phyloP scores from a whole-genome alignment of 2,888 invertebrate genomes.

The Podotricha telesiphe region DNA sequence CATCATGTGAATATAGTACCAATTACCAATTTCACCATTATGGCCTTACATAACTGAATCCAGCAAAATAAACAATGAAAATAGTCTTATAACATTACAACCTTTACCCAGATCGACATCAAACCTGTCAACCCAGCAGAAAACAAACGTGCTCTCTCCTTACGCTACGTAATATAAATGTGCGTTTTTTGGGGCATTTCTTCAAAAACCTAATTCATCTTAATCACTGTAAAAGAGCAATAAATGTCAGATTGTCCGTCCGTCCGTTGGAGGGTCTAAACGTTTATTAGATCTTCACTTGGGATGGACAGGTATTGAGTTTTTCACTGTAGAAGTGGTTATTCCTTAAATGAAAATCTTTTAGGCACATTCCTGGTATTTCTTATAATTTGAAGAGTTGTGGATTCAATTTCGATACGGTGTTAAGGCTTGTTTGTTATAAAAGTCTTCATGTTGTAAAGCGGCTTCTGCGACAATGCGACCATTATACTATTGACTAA shows the following conservation, averaged over 20 bases:
- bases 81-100: neutral
- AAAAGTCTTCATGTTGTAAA: too few species aligned
- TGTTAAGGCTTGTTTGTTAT: too few species aligned
- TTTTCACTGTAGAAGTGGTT: conserved; percentile 3
- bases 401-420: neutral
- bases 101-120: neutral
- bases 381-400: neutral
- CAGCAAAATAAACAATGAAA: too few species aligned
- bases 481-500: too few species aligned
- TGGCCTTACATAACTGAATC: too few species aligned
- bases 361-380: neutral
- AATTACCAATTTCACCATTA: too few species aligned
- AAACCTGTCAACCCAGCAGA: neutral
- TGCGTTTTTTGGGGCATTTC: conserved; percentile 4
- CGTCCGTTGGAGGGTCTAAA: conserved; percentile 18
- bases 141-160: conserved; percentile 7
- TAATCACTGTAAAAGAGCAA: conserved; percentile 28
- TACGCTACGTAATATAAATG: conserved; percentile 13
- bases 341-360: neutral
- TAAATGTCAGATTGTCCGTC: conserved; percentile 27
- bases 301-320: conserved; percentile 22
- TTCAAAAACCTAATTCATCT: conserved; percentile 27
- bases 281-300: conserved; percentile 22
- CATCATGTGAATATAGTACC: too few species aligned
- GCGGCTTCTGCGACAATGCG: too few species aligned